Evolutionary conservation across 2,797 vertebrate genomes (phyloP).

Genomic region (Phrynocephalus vlangalii): DNA sequence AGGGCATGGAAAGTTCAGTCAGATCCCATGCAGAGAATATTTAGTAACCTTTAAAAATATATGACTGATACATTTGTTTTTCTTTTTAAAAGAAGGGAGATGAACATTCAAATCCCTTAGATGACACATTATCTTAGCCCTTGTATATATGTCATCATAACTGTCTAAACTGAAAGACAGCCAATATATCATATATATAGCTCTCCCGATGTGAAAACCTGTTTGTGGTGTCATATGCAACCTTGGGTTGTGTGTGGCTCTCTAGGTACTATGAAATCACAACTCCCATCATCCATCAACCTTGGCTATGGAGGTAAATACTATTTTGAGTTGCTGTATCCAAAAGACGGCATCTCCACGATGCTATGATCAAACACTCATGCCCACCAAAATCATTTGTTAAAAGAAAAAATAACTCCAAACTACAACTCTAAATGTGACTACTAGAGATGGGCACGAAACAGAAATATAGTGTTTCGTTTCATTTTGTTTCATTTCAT

Average conservation of each 20-base stretch:
- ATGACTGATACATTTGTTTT: background rate
- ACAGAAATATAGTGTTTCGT: no score
- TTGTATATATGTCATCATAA: background rate
- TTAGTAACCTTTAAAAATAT: constrained; percentile 9
- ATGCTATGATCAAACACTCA: background rate
- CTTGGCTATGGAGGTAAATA: background rate
- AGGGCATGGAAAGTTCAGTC: constrained; percentile 17
- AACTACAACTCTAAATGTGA: no score
- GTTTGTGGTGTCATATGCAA: background rate
- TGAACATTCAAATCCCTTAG: constrained; percentile 14
- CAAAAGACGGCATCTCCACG: background rate
- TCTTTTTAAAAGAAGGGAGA: background rate
- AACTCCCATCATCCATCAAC: background rate
- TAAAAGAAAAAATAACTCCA: no score
- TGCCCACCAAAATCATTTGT: no score
- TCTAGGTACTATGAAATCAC: no score
- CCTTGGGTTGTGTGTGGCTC: no score
- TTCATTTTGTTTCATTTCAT: no score
- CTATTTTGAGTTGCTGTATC: background rate
- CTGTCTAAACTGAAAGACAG: background rate
- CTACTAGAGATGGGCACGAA: no score
- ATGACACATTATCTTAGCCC: background rate
- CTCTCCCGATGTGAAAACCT: background rate
- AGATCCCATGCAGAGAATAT: background rate
- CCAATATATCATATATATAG: background rate